Conservation (phyloP, 1,140 invertebrate genomes). For the Oscheius sp. region DNA sequence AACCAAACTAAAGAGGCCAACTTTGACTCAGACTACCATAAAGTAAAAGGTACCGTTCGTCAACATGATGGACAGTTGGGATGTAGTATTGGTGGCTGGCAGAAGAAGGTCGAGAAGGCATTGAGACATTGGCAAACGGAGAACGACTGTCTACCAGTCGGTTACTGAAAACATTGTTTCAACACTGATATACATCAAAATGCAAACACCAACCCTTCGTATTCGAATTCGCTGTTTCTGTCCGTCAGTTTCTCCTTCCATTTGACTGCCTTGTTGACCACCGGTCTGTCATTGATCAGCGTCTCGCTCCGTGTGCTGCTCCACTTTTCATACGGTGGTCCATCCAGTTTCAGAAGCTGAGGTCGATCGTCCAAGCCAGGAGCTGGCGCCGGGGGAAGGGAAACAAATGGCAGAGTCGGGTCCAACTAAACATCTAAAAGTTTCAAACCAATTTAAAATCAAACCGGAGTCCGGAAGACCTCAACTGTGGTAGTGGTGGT, state of each 20-base stretch:
- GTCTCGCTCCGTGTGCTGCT: neutral
- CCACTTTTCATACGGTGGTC: constrained; percentile 25
- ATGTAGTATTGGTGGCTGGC: constrained; percentile 5
- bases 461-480: constrained; percentile 24
- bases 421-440: constrained; percentile 11
- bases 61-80: constrained; percentile 1
- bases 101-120: neutral
- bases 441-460: neutral
- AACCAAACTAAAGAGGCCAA: neutral
- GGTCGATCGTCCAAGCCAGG: constrained; percentile 14
- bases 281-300: constrained; percentile 3
- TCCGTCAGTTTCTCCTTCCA: constrained; percentile 11
- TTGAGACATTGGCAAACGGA: neutral
- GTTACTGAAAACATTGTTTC: neutral
- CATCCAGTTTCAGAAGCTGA: constrained; percentile 17
- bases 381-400: neutral
- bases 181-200: neutral
- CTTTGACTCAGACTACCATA: neutral
- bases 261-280: constrained; percentile 1
- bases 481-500: constrained; percentile 34
- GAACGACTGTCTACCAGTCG: neutral
- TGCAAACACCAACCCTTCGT: neutral
- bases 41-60: constrained; percentile 6
- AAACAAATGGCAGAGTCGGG: neutral
- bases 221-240: neutral